These are phyloP conservation scores for Saimiri boliviensis DNA, from an alignment of 2,113 vertebrate genomes.

Conservation along the genomic window DNA sequence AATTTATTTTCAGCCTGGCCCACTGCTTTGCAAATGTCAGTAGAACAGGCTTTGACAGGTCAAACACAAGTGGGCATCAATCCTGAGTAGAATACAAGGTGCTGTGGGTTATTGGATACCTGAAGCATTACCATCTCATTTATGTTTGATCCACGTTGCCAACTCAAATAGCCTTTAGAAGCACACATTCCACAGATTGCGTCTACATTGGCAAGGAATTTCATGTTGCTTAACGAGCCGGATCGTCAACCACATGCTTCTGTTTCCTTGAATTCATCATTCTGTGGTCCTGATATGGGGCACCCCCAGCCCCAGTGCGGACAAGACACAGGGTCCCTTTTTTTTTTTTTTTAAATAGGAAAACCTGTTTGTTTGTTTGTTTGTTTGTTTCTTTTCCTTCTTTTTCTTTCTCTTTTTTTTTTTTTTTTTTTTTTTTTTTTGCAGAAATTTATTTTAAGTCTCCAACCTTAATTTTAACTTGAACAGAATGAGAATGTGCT, in stretches of 20 bases:
- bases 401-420: no score
- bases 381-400: no score
- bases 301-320: background rate
- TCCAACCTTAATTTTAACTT: background rate
- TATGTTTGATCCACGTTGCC: background rate
- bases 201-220: background rate
- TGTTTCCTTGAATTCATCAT: background rate
- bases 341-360: no score
- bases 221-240: background rate
- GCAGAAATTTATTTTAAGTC: constrained; percentile 18
- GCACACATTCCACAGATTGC: constrained; percentile 6
- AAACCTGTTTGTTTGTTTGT: no score
- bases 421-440: no score
- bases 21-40: background rate
- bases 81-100: background rate
- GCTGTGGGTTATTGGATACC: background rate
- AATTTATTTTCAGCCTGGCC: background rate
- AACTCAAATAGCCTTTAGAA: constrained; percentile 6
- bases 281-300: background rate
- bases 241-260: background rate
- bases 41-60: background rate
- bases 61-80: background rate
- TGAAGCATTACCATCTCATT: background rate
- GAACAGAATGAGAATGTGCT: background rate
- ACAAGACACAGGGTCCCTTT: background rate